Conservation (phyloP, 2,797 vertebrate genomes). For the Gambelia wislizenii region DNA sequence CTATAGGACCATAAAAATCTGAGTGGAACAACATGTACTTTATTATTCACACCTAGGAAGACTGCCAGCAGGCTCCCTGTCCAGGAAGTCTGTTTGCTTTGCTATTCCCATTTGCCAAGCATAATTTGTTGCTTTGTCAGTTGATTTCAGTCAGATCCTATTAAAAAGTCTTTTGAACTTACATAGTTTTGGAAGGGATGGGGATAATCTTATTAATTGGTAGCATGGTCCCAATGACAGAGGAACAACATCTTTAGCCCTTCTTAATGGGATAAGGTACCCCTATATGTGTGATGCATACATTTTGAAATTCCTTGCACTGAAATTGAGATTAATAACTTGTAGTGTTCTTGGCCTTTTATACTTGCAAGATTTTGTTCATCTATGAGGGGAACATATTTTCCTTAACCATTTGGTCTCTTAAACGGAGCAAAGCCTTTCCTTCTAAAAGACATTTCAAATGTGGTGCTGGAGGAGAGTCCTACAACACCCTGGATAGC, state of each 20-base stretch:
- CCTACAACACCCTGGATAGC: too few relatives aligned
- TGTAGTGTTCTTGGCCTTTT: slow-evolving; percentile 5
- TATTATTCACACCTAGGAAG: slow-evolving; percentile 78
- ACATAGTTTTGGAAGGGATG: slow-evolving; percentile 67
- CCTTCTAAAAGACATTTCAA: not conserved
- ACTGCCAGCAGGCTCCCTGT: slow-evolving; percentile 77
- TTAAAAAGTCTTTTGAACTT: slow-evolving; percentile 74
- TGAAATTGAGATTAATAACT: slow-evolving; percentile 20
- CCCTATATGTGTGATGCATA: slow-evolving; percentile 8
- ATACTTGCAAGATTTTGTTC: not conserved
- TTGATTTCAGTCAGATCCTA: slow-evolving; percentile 80
- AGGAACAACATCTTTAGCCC: slow-evolving; percentile 16
- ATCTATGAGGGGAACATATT: not conserved
- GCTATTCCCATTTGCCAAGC: slow-evolving; percentile 78
- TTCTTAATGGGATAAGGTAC: not conserved
- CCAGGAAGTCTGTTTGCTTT: slow-evolving; percentile 84
- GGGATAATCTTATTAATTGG: slow-evolving; percentile 49
- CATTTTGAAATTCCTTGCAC: not conserved
- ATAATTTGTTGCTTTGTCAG: slow-evolving; percentile 80
- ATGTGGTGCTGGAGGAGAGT: too few relatives aligned
- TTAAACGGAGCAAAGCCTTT: not conserved
- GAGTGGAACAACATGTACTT: slow-evolving; percentile 71
- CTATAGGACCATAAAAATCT: slow-evolving; percentile 61
- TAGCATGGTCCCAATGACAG: slow-evolving; percentile 36
- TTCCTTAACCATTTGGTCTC: slow-evolving; percentile 31